Evolutionary conservation across 2,797 vertebrate genomes (phyloP).

Genomic region (Sitta carolinensis): DNA sequence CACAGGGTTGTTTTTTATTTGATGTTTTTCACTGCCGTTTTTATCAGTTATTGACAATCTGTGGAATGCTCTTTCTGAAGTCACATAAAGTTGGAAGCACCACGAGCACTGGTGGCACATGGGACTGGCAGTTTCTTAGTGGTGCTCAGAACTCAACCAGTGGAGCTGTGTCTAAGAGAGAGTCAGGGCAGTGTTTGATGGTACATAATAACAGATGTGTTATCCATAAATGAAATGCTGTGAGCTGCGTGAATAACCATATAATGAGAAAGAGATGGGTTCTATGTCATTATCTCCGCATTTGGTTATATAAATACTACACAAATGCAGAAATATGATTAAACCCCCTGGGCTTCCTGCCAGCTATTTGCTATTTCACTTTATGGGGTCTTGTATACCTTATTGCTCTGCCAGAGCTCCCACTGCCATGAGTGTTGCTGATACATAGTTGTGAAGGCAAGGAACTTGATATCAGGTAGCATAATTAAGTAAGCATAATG

Average conservation of each 20-base stretch:
- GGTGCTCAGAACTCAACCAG: not conserved
- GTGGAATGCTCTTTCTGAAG: not conserved
- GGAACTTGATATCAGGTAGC: not conserved
- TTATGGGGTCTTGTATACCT: not conserved
- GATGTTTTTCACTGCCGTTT: not conserved
- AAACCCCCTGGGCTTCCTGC: not conserved
- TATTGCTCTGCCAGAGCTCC: not conserved
- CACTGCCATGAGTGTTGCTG: not conserved
- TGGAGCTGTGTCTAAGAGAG: not conserved
- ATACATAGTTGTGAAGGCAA: not conserved
- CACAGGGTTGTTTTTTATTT: not conserved
- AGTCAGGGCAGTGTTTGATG: not conserved
- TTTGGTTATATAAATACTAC: not conserved
- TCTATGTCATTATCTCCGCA: not conserved
- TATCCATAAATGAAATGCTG: not conserved
- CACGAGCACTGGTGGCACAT: fast-evolving
- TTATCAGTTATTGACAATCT: not conserved
- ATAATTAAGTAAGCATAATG: not conserved
- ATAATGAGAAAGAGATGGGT: not conserved
- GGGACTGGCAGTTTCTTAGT: not conserved
- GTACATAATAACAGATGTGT: not conserved
- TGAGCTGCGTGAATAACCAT: not conserved
- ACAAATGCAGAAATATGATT: not conserved
- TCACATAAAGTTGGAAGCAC: not conserved
- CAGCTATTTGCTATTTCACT: not conserved